Evolutionary conservation across 2,888 invertebrate genomes (phyloP), one percentile per base, ranked within the genome.

Genomic region (Notodonta dromedarius): DNA sequence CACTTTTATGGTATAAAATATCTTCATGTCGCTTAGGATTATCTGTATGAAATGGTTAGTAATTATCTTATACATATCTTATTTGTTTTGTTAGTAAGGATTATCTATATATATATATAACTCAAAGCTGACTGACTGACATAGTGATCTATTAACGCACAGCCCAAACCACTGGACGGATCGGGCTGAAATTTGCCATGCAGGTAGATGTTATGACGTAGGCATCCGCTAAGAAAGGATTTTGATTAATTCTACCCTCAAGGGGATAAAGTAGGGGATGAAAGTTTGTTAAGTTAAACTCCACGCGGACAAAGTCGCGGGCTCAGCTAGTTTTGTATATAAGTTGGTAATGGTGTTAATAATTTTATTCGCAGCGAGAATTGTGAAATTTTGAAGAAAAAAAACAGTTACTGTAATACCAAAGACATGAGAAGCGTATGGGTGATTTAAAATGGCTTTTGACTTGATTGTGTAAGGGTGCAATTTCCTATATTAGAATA

Each of bases 311-410:
- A n/a, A n/a, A n/a, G n/a, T n/a, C n/a, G n/a, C n/a, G n/a, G n/a
- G n/a, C n/a, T n/a, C n/a, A n/a, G n/a, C n/a, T n/a, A n/a, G n/a
- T n/a, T 40, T 54, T 53, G 46, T 63, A 46, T 58, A 58, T 48
- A 52, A 63, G 61, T 56, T 16, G 58, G 54, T 63, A 52, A 52
- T 46, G 4, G n/a, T 60, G 42, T 52, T 58, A 52, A 58, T 55
- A 64, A 39, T 65, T 69, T 70, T 40, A 67, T 70, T 60, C 59
- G 57, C 67, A 61, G 64, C n/a, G n/a, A n/a, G n/a, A n/a, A n/a
- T n/a, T n/a, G n/a, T n/a, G n/a, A 62, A 62, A 53, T 48, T 51
- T 12, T 35, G 14, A 44, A 53, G 61, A 55, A 59, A 14, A 40
- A 46, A 61, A 54, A 14, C 16, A 55, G 55, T 52, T 65, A 65